Conservation (phyloP, 1,140 invertebrate genomes). For the Eufriesea mexicana region DNA sequence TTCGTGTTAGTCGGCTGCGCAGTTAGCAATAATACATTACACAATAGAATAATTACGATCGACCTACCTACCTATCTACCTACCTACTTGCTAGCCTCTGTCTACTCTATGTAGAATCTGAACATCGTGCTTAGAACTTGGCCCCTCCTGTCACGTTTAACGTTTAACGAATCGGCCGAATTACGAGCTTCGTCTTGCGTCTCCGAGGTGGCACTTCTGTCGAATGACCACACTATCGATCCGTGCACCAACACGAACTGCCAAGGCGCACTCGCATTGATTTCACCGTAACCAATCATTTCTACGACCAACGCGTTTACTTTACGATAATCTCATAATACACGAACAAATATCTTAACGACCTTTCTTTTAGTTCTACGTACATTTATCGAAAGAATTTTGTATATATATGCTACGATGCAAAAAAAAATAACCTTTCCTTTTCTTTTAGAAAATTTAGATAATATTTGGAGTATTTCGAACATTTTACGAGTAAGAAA, state of each 20-base stretch:
- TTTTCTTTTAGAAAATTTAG: too few species aligned
- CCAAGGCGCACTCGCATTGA: not conserved
- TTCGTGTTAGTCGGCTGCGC: conserved; percentile 62
- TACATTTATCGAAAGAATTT: too few species aligned
- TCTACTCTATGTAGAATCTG: conserved; percentile 7
- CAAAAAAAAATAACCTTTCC: too few species aligned
- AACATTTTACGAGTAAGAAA: too few species aligned
- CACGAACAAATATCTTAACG: too few species aligned
- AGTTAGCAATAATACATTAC: conserved; percentile 70
- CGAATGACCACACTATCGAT: not conserved
- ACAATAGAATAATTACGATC: conserved; percentile 74
- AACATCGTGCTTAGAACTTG: conserved; percentile 17
- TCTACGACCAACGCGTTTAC: too few species aligned
- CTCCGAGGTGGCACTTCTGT: not conserved
- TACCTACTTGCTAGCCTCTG: conserved; percentile 59
- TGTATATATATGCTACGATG: too few species aligned
- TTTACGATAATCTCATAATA: too few species aligned
- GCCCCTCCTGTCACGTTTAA: conserved; percentile 50
- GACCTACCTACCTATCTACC: conserved; percentile 71
- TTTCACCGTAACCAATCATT: too few species aligned
- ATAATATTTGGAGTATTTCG: too few species aligned
- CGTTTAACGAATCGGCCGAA: conserved; percentile 8
- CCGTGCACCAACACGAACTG: not conserved
- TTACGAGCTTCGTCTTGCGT: not conserved
- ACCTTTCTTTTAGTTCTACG: too few species aligned